These are phyloP conservation scores for Myodes glareolus DNA, from an alignment of 2,113 vertebrate species.

Conservation along the genomic window DNA sequence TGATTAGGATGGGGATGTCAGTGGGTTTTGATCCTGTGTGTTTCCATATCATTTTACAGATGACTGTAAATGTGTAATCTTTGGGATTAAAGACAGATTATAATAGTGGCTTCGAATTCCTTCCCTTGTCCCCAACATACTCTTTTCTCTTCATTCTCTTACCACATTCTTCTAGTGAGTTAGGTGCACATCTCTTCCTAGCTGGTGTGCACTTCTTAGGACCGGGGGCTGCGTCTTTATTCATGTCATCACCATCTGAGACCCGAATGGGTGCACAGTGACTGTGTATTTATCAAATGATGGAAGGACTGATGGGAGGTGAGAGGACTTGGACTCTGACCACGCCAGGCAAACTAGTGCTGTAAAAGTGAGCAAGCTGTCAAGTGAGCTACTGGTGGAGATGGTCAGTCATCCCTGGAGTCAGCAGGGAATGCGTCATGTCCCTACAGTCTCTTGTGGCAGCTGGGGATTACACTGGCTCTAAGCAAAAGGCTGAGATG, in stretches of 20 bases:
- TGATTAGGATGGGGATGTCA: background rate
- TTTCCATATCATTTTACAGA: background rate
- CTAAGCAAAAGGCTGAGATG: background rate
- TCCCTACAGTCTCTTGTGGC: background rate
- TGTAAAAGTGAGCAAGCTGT: background rate
- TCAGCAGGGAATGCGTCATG: background rate
- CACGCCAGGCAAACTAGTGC: background rate
- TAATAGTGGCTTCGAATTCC: background rate
- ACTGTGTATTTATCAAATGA: background rate
- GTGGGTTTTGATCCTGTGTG: background rate
- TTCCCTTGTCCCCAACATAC: background rate
- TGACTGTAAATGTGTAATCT: background rate
- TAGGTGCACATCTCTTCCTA: background rate
- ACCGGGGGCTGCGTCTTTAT: background rate
- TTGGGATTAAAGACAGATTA: background rate
- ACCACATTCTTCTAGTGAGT: background rate
- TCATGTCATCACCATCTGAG: background rate
- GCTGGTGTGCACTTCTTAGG: background rate
- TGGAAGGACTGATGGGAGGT: background rate
- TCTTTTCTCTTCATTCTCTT: background rate
- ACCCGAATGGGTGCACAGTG: background rate
- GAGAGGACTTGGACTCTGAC: background rate
- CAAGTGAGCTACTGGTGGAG: background rate
- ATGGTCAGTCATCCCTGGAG: background rate
- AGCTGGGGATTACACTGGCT: background rate